Evolutionary conservation across 2,113 vertebrate genomes (phyloP).

Genomic region (Tapirus terrestris): DNA sequence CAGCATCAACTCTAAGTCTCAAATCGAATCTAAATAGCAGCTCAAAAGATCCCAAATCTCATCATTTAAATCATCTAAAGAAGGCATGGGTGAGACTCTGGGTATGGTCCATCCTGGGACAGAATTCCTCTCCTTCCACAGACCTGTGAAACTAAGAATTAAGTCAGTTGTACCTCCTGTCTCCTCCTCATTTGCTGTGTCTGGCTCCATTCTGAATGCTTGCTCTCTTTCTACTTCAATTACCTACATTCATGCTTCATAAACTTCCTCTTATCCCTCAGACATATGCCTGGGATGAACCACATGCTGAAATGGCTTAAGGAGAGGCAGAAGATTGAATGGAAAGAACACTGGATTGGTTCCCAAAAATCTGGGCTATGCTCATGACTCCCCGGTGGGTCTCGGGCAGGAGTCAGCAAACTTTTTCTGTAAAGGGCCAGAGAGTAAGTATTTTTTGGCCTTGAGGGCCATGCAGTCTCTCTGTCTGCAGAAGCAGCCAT

Average conservation of each 20-base stretch:
- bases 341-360: not conserved
- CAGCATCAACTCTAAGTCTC: not conserved
- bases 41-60: not conserved
- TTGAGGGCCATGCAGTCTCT: not conserved
- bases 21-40: not conserved
- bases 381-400: not conserved
- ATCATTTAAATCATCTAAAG: not conserved
- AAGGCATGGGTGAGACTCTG: not conserved
- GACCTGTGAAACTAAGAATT: not conserved
- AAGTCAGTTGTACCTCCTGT: accelerated
- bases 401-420: not conserved
- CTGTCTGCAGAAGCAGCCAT: not conserved
- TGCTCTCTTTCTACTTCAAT: not conserved
- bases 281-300: not conserved
- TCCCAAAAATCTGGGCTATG: not conserved
- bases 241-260: not conserved
- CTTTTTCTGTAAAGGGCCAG: not conserved
- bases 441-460: not conserved
- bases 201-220: not conserved
- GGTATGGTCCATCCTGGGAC: not conserved
- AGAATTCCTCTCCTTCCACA: not conserved
- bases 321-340: not conserved
- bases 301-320: not conserved
- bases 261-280: not conserved
- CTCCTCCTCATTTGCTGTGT: not conserved